Evolutionary conservation across 2,113 vertebrate genomes (phyloP).

Genomic region (Clarias macrocephalus): DNA sequence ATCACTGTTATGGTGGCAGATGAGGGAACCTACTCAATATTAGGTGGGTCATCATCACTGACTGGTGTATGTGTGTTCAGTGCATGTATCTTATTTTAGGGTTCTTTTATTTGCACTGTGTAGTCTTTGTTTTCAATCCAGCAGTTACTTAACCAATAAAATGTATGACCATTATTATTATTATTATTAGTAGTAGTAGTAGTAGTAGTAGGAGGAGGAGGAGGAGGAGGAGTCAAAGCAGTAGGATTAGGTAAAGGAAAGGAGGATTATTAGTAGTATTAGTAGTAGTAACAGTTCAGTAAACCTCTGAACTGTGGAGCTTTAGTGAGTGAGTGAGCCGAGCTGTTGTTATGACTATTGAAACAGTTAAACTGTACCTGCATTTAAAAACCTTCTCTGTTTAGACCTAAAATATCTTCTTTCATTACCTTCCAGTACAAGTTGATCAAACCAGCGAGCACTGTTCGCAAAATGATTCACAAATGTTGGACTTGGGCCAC

Average conservation of each 20-base stretch:
- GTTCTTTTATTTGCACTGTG: background rate
- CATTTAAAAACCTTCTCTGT: background rate
- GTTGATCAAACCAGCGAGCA: conserved; percentile 82
- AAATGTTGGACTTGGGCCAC: conserved; percentile 75
- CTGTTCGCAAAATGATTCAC: conserved; percentile 85
- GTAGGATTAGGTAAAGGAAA: too few species aligned
- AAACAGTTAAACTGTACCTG: background rate
- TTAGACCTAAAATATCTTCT: background rate
- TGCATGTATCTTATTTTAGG: too few species aligned
- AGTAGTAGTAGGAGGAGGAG: background rate
- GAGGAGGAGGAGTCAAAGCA: too few species aligned
- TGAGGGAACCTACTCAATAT: too few species aligned
- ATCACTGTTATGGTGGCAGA: too few species aligned
- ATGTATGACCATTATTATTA: background rate
- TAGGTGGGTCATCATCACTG: too few species aligned
- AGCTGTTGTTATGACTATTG: background rate
- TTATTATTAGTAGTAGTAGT: background rate
- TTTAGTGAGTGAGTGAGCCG: background rate
- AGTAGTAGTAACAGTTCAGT: background rate
- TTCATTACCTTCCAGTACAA: conserved; percentile 77
- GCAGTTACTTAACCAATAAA: background rate
- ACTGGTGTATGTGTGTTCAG: background rate
- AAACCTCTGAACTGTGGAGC: background rate
- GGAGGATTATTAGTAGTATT: too few species aligned
- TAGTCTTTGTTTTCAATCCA: background rate